Evolutionary conservation across 2,113 vertebrate genomes (phyloP), one percentile per base, ranked within the genome.

Genomic region (Maylandia zebra): DNA sequence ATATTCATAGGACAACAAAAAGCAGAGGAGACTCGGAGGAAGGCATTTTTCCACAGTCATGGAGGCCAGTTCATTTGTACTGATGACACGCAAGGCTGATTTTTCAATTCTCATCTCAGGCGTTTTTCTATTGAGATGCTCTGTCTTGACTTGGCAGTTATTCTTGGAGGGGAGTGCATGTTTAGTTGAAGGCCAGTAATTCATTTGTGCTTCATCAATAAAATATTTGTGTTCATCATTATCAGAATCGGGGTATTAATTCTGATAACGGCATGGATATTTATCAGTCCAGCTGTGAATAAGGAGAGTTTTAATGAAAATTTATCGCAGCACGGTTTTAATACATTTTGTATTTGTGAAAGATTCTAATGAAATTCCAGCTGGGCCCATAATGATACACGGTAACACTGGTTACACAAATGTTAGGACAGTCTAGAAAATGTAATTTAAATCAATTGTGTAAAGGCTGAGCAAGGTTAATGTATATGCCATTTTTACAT

Each of bases 1-100:
- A 92, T 92, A 94, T 96, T 95, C 92, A 95, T 95, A 82, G 89
- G 83, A 84, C 56, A 88, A 89, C 89, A 91, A 89, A 86, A 61
- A 76, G 27, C 83, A 85, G 30, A 81, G 85, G 57, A 82, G 86
- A 91, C 43, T 92, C n/a, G 3, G 83, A 88, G 87, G 89, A 69
- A 50, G 85, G 34, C 27, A 34, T 87, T 92, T 52, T 92, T 91
- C 55, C 66, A 45, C 71, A 61, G 79, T 76, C 41, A 11, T 27
- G 86, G 87, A 89, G 85, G 69, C 86, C 74, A 38, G 83, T 94
- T 92, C 89, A 92, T 95, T 92, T 94, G 88, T 89, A 88, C 86
- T 89, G 87, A 86, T 86, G 88, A 94, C 84, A 92, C n/a, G 69
- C 83, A 53, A 88, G 59, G 82, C 85, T 91, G 88, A 88, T 84